phyloP scores from a whole-genome alignment of 2,797 vertebrate genomes.

The Nasua narica region DNA sequence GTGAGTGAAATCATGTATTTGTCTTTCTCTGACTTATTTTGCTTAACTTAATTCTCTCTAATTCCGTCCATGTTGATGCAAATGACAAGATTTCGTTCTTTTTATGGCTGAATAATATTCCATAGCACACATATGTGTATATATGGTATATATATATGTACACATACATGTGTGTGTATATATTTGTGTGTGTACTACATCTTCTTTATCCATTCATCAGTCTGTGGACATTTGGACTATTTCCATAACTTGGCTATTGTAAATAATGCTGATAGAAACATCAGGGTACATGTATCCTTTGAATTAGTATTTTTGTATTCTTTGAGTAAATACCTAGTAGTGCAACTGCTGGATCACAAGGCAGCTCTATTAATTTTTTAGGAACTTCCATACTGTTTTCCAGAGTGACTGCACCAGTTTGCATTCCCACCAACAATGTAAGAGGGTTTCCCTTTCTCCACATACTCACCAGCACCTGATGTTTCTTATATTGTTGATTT shows the following conservation, averaged over 20 bases:
- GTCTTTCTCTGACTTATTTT: not conserved
- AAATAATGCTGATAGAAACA: not conserved
- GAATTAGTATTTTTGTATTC: not conserved
- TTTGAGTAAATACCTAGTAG: not conserved
- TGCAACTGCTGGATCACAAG: not conserved
- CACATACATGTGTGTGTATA: no score
- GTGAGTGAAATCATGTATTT: not conserved
- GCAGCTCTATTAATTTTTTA: not conserved
- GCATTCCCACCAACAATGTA: not conserved
- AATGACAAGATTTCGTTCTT: not conserved
- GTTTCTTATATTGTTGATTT: not conserved
- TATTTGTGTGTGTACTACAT: no score
- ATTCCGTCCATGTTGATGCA: not conserved
- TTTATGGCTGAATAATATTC: not conserved
- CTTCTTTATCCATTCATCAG: no score
- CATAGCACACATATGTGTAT: not conserved
- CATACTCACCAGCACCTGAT: not conserved
- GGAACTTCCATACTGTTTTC: not conserved
- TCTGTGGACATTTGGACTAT: not conserved
- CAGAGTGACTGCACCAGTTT: not conserved
- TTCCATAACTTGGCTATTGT: not conserved
- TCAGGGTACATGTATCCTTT: not conserved
- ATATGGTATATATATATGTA: not conserved
- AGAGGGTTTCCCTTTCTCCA: not conserved
- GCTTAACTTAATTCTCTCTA: not conserved